These are phyloP conservation scores for Stenolophus ochropezus DNA, from an alignment of 2,888 invertebrate species.

Conservation along the genomic window DNA sequence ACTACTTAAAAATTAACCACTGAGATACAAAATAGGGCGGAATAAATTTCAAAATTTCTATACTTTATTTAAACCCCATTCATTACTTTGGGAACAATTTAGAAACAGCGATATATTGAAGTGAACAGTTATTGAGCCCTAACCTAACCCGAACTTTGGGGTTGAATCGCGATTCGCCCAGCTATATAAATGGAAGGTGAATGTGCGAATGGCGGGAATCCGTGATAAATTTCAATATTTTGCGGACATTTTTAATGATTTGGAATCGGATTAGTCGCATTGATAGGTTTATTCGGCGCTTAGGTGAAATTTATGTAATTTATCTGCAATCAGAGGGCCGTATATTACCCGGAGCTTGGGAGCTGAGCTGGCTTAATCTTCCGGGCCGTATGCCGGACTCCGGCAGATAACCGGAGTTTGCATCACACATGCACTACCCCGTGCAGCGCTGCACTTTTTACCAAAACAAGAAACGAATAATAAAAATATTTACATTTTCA, in stretches of 20 bases:
- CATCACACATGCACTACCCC: background rate
- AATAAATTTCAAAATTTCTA: too few relatives aligned
- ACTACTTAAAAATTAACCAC: too few relatives aligned
- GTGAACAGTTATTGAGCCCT: too few relatives aligned
- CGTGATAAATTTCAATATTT: slow-evolving; percentile 34
- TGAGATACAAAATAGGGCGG: too few relatives aligned
- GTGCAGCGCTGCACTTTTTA: background rate
- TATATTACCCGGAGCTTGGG: slow-evolving; percentile 40
- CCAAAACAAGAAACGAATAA: background rate
- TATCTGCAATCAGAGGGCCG: slow-evolving; percentile 54
- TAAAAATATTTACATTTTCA: too few relatives aligned
- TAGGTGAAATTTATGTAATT: slow-evolving; percentile 55
- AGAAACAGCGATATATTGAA: too few relatives aligned
- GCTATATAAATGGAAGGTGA: too few relatives aligned
- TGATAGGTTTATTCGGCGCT: slow-evolving; percentile 56
- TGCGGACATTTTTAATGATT: slow-evolving; percentile 45
- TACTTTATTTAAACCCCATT: too few relatives aligned
- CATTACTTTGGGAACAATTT: too few relatives aligned
- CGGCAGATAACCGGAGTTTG: background rate
- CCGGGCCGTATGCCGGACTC: slow-evolving; percentile 45
- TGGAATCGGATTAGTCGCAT: slow-evolving; percentile 46
- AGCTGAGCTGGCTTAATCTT: slow-evolving; percentile 52
- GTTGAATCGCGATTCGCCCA: too few relatives aligned
- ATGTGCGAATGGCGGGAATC: background rate
- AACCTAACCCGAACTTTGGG: too few relatives aligned